Percentiles rank a stretch among this genome's conserved stretches.
phyloP scores from a whole-genome alignment of 2,888 invertebrate species.

The Ryuthela nishihirai region DNA sequence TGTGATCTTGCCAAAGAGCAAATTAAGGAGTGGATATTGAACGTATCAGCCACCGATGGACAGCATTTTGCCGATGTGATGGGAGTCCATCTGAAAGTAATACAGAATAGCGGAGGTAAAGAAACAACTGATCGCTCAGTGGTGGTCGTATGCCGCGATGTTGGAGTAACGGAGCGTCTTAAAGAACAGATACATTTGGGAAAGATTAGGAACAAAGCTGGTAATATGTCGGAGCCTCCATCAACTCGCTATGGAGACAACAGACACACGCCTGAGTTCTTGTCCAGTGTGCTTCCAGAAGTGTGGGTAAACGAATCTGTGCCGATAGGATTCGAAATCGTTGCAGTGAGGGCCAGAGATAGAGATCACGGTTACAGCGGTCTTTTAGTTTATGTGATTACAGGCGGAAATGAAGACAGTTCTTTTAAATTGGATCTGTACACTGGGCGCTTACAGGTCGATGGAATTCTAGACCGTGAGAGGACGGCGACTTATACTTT shows the following conservation, averaged over 20 bases:
- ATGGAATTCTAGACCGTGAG: conserved; percentile 80
- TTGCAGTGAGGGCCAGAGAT: conserved; percentile 66
- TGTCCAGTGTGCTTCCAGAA: conserved; percentile 70
- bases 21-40: conserved; percentile 51
- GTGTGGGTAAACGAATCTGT: conserved; percentile 73
- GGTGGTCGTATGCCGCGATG: conserved; percentile 52
- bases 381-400: conserved; percentile 63
- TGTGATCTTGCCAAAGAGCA: conserved; percentile 73
- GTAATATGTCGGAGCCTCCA: conserved; percentile 7
- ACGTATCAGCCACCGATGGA: conserved; percentile 82
- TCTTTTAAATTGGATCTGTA: conserved; percentile 83
- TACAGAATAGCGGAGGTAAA: conserved; percentile 48
- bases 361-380: conserved; percentile 90
- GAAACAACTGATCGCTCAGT: conserved; percentile 50
- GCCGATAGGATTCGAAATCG: conserved; percentile 60
- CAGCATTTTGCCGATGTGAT: conserved; percentile 86
- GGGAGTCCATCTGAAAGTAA: conserved; percentile 68
- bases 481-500: conserved; percentile 74
- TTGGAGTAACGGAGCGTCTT: conserved; percentile 47
- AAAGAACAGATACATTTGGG: conserved; percentile 30
- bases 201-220: conserved; percentile 19
- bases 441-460: conserved; percentile 77
- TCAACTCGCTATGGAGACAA: conserved; percentile 28
- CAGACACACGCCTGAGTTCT: conserved; percentile 71
- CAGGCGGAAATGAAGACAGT: conserved; percentile 63